Evolutionary conservation across 2,113 vertebrate genomes (phyloP).

Genomic region (Eretmochelys imbricata): DNA sequence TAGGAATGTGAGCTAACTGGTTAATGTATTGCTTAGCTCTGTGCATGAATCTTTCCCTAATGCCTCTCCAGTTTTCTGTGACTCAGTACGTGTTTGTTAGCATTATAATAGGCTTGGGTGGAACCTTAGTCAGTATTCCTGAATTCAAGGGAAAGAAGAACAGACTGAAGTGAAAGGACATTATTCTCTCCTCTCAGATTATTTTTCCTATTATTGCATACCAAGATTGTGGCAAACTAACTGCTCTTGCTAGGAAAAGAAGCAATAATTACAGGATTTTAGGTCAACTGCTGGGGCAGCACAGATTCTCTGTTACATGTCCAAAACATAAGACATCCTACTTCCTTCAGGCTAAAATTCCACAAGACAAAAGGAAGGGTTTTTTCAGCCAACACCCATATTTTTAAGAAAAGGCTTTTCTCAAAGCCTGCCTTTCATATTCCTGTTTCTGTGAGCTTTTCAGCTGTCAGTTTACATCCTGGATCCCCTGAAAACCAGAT

Average conservation of each 20-base stretch:
- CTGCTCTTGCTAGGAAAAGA: not conserved
- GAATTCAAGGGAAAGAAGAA: not conserved
- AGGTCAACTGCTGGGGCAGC: not conserved
- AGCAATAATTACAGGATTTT: not conserved
- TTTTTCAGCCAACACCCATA: not conserved
- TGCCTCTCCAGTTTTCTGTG: not conserved
- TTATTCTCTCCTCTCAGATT: not conserved
- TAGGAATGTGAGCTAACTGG: not conserved
- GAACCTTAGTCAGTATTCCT: not conserved
- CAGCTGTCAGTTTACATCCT: not conserved
- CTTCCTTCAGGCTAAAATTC: not conserved
- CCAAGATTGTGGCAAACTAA: not conserved
- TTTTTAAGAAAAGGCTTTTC: not conserved
- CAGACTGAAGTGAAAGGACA: not conserved
- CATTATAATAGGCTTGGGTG: not conserved
- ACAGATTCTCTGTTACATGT: not conserved
- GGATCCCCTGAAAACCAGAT: not conserved
- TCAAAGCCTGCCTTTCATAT: not conserved
- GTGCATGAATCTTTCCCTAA: not conserved
- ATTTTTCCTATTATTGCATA: not conserved
- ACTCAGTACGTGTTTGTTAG: not conserved
- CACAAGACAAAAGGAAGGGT: not conserved
- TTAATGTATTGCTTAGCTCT: not conserved
- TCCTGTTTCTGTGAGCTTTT: not conserved
- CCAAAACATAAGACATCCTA: not conserved